phyloP scores from a whole-genome alignment of 2,113 vertebrate genomes.

The Tamias sibiricus region DNA sequence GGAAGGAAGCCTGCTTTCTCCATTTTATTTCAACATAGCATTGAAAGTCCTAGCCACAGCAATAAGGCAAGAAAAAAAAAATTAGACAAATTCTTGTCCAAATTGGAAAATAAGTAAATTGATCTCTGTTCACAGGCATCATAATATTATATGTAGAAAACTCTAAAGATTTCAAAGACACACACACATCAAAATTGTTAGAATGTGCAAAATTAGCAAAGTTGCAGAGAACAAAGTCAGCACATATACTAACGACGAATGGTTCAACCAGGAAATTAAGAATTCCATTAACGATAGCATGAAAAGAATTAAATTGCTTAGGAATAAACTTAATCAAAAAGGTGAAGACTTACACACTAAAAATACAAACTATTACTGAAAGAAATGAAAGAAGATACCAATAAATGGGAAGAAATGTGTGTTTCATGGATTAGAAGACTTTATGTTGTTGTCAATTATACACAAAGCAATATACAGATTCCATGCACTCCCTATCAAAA shows the following conservation, averaged over 20 bases:
- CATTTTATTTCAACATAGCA: background rate
- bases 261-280: background rate
- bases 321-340: background rate
- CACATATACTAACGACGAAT: background rate
- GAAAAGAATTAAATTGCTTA: background rate
- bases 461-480: background rate
- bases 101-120: conserved; percentile 10
- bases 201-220: background rate
- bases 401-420: background rate
- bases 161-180: background rate
- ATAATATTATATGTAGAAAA: background rate
- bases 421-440: background rate
- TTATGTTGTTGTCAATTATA: background rate
- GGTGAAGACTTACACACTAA: background rate
- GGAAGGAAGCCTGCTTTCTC: background rate
- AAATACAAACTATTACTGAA: background rate
- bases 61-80: background rate
- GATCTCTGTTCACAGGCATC: background rate
- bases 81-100: background rate
- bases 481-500: background rate
- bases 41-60: background rate
- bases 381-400: background rate
- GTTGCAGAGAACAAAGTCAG: no score
- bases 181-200: background rate
- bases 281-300: background rate